phyloP scores from a whole-genome alignment of 2,797 vertebrate genomes.

The Salmo trutta region DNA sequence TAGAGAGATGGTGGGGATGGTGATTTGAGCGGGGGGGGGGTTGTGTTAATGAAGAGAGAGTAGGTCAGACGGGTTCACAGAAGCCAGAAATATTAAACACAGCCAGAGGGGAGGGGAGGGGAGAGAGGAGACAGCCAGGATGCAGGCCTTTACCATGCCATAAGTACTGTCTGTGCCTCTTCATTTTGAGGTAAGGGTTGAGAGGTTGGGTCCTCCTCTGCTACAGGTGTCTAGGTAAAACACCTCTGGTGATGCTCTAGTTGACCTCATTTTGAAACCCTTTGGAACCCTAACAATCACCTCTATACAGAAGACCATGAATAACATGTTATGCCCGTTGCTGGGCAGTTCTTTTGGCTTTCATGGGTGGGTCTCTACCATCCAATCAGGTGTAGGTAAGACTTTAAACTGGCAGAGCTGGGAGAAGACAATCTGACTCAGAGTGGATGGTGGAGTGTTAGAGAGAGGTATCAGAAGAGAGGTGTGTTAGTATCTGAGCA shows the following conservation, averaged over 20 bases:
- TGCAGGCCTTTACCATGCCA: not conserved
- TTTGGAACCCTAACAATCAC: not conserved
- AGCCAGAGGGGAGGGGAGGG: not conserved
- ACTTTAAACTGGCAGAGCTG: not conserved
- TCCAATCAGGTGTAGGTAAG: not conserved
- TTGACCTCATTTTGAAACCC: not conserved
- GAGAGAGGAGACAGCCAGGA: not conserved
- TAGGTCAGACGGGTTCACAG: not conserved
- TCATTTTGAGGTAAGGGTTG: not conserved
- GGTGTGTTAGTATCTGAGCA: not conserved
- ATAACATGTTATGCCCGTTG: not conserved
- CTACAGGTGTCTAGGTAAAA: not conserved
- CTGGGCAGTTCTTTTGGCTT: not conserved
- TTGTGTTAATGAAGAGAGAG: not conserved
- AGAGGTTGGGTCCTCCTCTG: not conserved
- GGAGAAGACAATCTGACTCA: not conserved
- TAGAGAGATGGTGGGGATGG: not conserved
- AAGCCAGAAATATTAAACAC: not conserved
- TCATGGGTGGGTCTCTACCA: not conserved
- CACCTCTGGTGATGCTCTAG: not conserved
- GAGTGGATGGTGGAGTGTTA: not conserved
- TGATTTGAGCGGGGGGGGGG: not conserved
- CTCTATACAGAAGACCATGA: not conserved
- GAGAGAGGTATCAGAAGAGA: not conserved
- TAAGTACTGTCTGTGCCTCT: not conserved